phyloP scores from a whole-genome alignment of 2,888 invertebrate species.

The Paralinhomoeus sp. region DNA sequence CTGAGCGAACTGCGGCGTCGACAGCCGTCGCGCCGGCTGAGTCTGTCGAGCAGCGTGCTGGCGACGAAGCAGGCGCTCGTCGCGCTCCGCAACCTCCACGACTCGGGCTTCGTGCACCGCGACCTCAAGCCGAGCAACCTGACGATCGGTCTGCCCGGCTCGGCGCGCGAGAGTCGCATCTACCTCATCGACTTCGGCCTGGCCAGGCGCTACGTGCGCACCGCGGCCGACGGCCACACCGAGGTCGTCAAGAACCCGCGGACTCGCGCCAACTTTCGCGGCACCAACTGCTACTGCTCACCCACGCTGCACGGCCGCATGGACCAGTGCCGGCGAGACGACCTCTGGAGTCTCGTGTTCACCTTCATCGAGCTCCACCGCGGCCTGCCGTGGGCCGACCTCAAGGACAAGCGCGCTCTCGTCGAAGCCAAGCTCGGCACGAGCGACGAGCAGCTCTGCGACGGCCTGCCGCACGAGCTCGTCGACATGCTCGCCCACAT shows the following conservation, averaged over 20 bases:
- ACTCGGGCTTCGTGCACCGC: slow-evolving; percentile 86
- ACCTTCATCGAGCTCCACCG: background rate
- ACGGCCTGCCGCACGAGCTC: too few relatives aligned
- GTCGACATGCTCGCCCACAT: slow-evolving; percentile 40
- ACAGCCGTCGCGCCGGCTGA: too few relatives aligned
- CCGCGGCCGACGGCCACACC: slow-evolving; percentile 97
- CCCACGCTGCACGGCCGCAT: slow-evolving; percentile 86
- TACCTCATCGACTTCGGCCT: slow-evolving; percentile 53
- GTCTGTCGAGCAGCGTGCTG: slow-evolving; percentile 88
- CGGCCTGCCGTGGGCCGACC: slow-evolving; percentile 41
- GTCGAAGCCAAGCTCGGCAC: slow-evolving; percentile 80
- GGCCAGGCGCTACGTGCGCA: slow-evolving; percentile 91
- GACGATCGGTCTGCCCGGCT: slow-evolving; percentile 60
- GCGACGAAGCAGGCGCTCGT: slow-evolving; percentile 74
- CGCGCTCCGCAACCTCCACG: slow-evolving; percentile 81
- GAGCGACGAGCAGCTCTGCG: too few relatives aligned
- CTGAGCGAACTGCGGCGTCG: too few relatives aligned
- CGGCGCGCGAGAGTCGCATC: slow-evolving; percentile 14
- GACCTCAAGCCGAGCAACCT: slow-evolving; percentile 91
- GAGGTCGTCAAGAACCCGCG: slow-evolving; percentile 95
- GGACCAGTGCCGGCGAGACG: slow-evolving; percentile 89
- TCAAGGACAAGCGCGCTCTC: slow-evolving; percentile 79
- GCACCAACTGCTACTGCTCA: slow-evolving; percentile 87
- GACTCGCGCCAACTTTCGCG: slow-evolving; percentile 71
- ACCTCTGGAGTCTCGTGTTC: slow-evolving; percentile 8